Evolutionary conservation across 2,888 invertebrate species (phyloP), one percentile per base, ranked within the genome.

Genomic region (Notodonta ziczac): DNA sequence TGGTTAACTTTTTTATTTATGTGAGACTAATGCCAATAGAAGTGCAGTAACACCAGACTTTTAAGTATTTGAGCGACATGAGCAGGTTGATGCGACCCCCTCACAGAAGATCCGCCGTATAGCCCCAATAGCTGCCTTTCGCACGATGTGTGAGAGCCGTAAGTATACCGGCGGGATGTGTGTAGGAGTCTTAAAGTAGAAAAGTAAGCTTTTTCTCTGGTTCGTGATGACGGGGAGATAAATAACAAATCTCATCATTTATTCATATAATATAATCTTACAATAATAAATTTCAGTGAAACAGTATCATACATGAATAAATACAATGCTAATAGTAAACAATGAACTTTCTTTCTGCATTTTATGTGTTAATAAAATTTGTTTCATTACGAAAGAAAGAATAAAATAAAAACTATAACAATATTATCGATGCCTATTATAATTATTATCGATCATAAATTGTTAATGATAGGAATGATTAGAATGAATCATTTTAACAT

Each of bases 251-350:
- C 72, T 73, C 70, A 60, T 79, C 65, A 80, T 88, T 87, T 84
- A 90, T 90, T 88, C 85, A 87, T 87, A 84, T 89, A 88, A 86
- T 88, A 91, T 92, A 90, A 89, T 92, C 92, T 92, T 92, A 93
- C 85, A 88, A 89, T 89, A 88, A 90, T 92, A 91, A 88, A 92
- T 87, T 92, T 93, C 89, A 91, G 90, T 87, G 88, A 91, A 93
- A 93, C 91, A 88, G 88, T 93, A 92, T 93, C 84, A 92, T 93
- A 93, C 93, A 93, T 84, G 89, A 92, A 92, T 93, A 93, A 93
- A 93, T 92, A 93, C 93, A 91, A 89, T 91, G 88, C 89, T 90
- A 91, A 85, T 88, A 87, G 86, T 88, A 89, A 89, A 89, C 87
- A 87, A 88, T 87, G 77, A 88, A 86, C 85, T 83, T 81, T 78